These are phyloP conservation scores for Tiaroga cobitis DNA, from an alignment of 2,797 vertebrate genomes.

Conservation along the genomic window DNA sequence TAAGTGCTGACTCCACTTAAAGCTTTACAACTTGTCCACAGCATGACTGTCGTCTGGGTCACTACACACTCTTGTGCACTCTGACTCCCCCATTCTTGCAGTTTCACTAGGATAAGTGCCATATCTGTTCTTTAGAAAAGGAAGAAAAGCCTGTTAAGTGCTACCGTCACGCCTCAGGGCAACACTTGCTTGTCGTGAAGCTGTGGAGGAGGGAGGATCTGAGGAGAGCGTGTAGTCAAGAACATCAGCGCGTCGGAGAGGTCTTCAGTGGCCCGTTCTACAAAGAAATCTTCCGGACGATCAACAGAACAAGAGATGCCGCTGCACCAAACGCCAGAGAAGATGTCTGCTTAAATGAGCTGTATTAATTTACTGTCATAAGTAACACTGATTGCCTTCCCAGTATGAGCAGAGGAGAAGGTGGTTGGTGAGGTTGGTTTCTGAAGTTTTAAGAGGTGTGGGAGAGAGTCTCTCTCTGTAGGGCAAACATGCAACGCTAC, in stretches of 20 bases:
- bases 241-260: slow-evolving; percentile 27
- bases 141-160: slow-evolving; percentile 43
- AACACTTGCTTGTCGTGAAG: slow-evolving; percentile 11
- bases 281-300: not conserved
- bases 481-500: not conserved
- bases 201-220: slow-evolving; percentile 23
- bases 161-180: slow-evolving; percentile 34
- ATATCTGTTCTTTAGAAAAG: slow-evolving; percentile 27
- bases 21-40: slow-evolving; percentile 34
- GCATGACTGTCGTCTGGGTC: slow-evolving; percentile 24
- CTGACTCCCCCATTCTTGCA: slow-evolving; percentile 14
- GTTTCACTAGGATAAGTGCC: slow-evolving; percentile 1
- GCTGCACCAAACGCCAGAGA: not conserved
- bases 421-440: slow-evolving; percentile 3
- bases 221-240: slow-evolving; percentile 32
- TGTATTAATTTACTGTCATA: not conserved
- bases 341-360: slow-evolving; percentile 16
- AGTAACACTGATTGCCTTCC: slow-evolving; percentile 27
- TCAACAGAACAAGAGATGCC: slow-evolving; percentile 1
- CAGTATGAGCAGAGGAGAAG: slow-evolving; percentile 10
- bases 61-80: slow-evolving; percentile 16
- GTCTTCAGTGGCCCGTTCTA: not conserved
- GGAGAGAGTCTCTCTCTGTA: slow-evolving; percentile 8
- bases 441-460: slow-evolving; percentile 20
- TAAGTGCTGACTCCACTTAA: slow-evolving; percentile 4